These are phyloP conservation scores for Asarcornis scutulata DNA, from an alignment of 2,113 vertebrate genomes.

Conservation along the genomic window DNA sequence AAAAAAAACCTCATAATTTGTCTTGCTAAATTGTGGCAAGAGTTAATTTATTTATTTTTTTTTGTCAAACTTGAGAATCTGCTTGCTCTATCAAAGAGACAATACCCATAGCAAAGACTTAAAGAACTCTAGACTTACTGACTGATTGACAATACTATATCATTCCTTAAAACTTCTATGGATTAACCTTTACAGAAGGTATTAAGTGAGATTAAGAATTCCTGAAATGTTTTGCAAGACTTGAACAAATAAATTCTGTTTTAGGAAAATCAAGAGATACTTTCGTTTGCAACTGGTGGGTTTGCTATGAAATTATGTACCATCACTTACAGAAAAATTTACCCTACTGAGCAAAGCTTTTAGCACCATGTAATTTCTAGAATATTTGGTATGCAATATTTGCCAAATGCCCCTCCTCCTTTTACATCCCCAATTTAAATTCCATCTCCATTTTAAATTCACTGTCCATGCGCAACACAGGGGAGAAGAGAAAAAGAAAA, in stretches of 20 bases:
- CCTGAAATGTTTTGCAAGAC: background rate
- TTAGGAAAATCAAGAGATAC: background rate
- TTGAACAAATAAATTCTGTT: background rate
- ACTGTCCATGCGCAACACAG: background rate
- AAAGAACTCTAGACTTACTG: background rate
- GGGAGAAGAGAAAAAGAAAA: background rate
- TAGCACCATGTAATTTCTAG: background rate
- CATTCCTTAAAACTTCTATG: background rate
- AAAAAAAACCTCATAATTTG: background rate
- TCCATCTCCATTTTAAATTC: background rate
- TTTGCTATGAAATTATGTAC: background rate
- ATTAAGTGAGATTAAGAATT: background rate
- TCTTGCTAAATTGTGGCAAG: background rate
- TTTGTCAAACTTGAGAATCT: background rate
- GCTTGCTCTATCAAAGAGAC: background rate
- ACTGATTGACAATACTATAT: background rate
- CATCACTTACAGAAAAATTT: background rate
- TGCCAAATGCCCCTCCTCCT: background rate
- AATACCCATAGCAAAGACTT: background rate
- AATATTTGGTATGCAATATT: background rate
- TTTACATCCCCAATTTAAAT: no score
- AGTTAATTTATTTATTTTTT: background rate
- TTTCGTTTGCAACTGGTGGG: background rate
- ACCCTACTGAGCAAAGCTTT: background rate
- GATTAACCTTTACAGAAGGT: background rate